Evolutionary conservation across 2,113 vertebrate genomes (phyloP).

Genomic region (Rhineura floridana): DNA sequence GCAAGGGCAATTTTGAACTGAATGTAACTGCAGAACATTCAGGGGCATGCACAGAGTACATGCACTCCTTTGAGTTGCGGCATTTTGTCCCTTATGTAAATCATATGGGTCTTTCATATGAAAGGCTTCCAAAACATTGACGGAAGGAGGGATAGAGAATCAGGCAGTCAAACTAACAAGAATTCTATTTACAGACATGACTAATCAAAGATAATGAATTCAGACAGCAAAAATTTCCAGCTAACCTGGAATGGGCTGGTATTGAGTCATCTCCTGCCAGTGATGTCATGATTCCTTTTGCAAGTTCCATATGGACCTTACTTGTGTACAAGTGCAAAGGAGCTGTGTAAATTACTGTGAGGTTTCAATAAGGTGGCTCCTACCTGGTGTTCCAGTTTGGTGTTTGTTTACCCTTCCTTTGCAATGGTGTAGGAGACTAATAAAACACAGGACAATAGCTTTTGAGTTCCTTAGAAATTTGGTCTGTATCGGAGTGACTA

Average conservation of each 20-base stretch:
- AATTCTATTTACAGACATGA: background rate
- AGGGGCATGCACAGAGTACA: background rate
- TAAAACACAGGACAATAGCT: background rate
- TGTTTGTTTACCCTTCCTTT: background rate
- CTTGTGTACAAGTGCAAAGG: background rate
- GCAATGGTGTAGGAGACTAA: background rate
- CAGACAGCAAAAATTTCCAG: background rate
- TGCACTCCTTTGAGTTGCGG: background rate
- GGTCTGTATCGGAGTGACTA: background rate
- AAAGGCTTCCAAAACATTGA: background rate
- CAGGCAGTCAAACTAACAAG: background rate
- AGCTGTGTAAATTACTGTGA: background rate
- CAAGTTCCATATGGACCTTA: background rate
- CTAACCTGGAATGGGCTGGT: background rate
- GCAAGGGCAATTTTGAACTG: background rate
- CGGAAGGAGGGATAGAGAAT: background rate
- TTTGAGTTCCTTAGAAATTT: background rate
- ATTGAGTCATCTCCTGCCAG: background rate
- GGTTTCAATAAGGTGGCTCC: background rate
- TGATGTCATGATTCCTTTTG: background rate
- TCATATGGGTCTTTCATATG: background rate
- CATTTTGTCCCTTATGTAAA: background rate
- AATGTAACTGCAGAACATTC: background rate
- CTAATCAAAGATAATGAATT: background rate
- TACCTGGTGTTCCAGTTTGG: background rate